Conservation (phyloP, 2,797 vertebrate species). For the Danionella dracula region DNA sequence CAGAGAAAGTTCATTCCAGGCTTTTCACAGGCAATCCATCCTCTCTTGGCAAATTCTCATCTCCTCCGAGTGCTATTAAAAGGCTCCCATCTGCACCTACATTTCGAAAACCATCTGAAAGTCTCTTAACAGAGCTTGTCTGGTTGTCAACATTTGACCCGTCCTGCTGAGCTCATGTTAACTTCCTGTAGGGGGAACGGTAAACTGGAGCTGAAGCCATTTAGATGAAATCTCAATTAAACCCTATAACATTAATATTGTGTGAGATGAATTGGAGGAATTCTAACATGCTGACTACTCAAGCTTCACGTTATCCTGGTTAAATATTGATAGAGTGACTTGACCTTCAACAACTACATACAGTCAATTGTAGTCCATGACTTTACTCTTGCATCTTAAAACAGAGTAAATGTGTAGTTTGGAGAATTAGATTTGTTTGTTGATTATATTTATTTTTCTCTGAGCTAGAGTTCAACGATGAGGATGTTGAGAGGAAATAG, state of each 20-base stretch:
- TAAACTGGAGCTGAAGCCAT: slow-evolving; percentile 12
- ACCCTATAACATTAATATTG: neutral
- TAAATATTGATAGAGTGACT: slow-evolving; percentile 58
- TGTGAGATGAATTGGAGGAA: neutral
- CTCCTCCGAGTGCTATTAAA: slow-evolving; percentile 21
- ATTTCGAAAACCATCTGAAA: slow-evolving; percentile 9
- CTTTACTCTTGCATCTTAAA: slow-evolving; percentile 4
- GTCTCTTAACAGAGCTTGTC: neutral
- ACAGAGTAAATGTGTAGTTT: slow-evolving; percentile 7
- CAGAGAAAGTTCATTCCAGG: slow-evolving; percentile 17
- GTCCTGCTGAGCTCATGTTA: neutral
- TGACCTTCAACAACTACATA: slow-evolving; percentile 40
- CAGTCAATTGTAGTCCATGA: slow-evolving; percentile 35
- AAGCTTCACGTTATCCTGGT: slow-evolving; percentile 27
- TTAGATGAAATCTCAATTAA: neutral
- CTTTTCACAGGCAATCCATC: slow-evolving; percentile 6
- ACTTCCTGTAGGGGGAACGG: neutral
- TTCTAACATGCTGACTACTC: neutral
- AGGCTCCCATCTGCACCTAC: slow-evolving; percentile 16
- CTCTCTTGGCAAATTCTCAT: neutral
- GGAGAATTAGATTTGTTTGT: slow-evolving; percentile 1
- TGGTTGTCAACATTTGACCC: slow-evolving; percentile 18
- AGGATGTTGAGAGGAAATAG: neutral
- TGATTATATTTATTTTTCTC: slow-evolving; percentile 10
- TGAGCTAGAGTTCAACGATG: slow-evolving; percentile 6